Conservation (phyloP, 2,888 invertebrate species). For the Eupithecia centaureata region DNA sequence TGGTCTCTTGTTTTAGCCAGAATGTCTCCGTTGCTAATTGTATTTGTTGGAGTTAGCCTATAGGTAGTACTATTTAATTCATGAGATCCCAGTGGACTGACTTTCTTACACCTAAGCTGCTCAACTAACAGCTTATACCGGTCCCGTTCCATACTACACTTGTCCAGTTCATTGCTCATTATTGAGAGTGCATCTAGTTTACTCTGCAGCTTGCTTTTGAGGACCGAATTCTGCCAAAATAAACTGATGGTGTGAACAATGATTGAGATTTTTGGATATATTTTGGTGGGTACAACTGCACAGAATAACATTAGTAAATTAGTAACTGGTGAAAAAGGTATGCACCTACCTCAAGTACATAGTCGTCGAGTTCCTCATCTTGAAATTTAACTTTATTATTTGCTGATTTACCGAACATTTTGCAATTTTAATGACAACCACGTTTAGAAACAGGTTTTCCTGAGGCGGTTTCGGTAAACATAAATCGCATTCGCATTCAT, state of each 20-base stretch:
- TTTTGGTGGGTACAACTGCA: not conserved
- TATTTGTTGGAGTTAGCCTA: conserved; percentile 69
- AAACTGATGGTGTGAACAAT: not conserved
- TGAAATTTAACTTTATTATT: conserved; percentile 73
- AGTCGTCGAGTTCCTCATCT: conserved; percentile 77
- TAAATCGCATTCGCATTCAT: not conserved
- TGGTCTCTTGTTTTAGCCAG: conserved; percentile 84
- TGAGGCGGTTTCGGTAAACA: not conserved
- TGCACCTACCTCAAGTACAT: conserved; percentile 69
- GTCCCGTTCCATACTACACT: conserved; percentile 91
- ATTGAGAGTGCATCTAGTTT: conserved; percentile 93
- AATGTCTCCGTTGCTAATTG: conserved; percentile 82
- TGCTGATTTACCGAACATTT: conserved; percentile 38
- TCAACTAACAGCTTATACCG: conserved; percentile 92
- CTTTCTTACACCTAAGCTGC: conserved; percentile 85
- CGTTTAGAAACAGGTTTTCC: not conserved
- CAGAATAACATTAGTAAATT: too few species aligned
- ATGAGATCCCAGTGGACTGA: conserved; percentile 48
- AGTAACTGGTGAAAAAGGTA: not conserved
- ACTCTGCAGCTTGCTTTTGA: conserved; percentile 89
- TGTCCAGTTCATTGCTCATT: conserved; percentile 89
- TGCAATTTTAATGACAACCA: not conserved
- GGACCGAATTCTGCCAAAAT: conserved; percentile 82
- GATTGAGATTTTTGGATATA: not conserved
- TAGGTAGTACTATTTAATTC: conserved; percentile 57